Evolutionary conservation across 2,797 vertebrate species (phyloP).

Genomic region (Oceanodroma leucorhoa): DNA sequence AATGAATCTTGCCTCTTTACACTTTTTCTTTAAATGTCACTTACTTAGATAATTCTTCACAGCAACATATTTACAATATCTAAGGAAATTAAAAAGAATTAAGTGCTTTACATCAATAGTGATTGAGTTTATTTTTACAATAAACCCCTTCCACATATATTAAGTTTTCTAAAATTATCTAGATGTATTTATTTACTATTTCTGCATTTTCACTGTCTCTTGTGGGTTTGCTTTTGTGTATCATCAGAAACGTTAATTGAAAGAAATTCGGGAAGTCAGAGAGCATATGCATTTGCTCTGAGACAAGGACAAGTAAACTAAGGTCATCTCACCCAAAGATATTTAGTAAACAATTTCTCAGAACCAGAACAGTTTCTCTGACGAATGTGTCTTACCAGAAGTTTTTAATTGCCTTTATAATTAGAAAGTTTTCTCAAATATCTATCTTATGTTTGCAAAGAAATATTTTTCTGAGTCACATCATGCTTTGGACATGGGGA

Average conservation of each 20-base stretch:
- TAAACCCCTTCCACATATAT: neutral
- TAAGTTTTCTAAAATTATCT: neutral
- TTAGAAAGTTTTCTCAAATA: neutral
- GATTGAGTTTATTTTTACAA: neutral
- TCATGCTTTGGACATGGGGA: neutral
- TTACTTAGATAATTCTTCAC: neutral
- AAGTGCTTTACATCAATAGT: neutral
- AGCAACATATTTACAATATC: neutral
- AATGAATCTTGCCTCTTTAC: neutral
- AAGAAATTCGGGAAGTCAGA: neutral
- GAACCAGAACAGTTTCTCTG: neutral
- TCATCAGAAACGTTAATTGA: neutral
- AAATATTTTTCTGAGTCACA: neutral
- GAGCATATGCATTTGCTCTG: neutral
- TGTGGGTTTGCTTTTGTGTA: neutral
- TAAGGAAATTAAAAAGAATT: neutral
- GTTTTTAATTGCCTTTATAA: neutral
- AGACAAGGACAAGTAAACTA: neutral
- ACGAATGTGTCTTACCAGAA: neutral
- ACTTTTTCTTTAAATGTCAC: neutral
- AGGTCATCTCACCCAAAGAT: neutral
- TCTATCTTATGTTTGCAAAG: neutral
- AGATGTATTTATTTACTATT: neutral
- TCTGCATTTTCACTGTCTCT: neutral
- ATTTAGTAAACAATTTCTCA: neutral